Evolutionary conservation across 1,140 invertebrate species (phyloP), one percentile per base, ranked within the genome.

Genomic region (Sitophilus oryzae): DNA sequence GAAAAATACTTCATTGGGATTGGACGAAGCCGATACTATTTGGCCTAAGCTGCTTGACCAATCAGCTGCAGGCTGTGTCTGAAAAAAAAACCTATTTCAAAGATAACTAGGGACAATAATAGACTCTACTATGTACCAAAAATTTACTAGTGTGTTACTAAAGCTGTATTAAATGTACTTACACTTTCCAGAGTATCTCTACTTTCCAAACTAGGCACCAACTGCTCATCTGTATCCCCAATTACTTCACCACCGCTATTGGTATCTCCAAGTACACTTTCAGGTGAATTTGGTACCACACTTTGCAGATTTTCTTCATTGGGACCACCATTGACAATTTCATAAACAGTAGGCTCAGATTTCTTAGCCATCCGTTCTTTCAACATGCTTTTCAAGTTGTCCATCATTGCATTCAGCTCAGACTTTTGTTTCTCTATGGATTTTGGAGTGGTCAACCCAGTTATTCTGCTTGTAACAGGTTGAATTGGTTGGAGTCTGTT

Each of bases 31-130:
- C 15, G 41, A 56, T n/a, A 63, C 52, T 2, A 64, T 54, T 41
- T 58, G 19, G 5, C 64, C 64, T 8, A 66, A 58, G 30, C 52
- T 50, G n/a, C 45, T 41, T n/a, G 43, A 42, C 50, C 48, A 52
- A 25, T 56, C 52, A 8, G 6, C 18, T n/a, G n/a, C n/a, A n/a
- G n/a, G n/a, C n/a, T n/a, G n/a, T n/a, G n/a, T n/a, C n/a, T n/a
- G n/a, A n/a, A n/a, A n/a, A n/a, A n/a, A n/a, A n/a, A n/a, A n/a
- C n/a, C n/a, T n/a, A n/a, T 40, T 21, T 23, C 47, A 40, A 15
- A 25, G 34, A 46, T 14, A 35, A 22, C 14, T 15, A 46, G 35
- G 16, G n/a, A 36, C 18, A 35, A 30, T 6, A 15, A 10, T 30
- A 15, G 21, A 43, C 19, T 19, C 30, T 45, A 45, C 9, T 25